Percentiles rank a stretch among this genome's conserved stretches.
Evolutionary conservation across 2,113 vertebrate species (phyloP).

Genomic region (Propithecus coquereli): DNA sequence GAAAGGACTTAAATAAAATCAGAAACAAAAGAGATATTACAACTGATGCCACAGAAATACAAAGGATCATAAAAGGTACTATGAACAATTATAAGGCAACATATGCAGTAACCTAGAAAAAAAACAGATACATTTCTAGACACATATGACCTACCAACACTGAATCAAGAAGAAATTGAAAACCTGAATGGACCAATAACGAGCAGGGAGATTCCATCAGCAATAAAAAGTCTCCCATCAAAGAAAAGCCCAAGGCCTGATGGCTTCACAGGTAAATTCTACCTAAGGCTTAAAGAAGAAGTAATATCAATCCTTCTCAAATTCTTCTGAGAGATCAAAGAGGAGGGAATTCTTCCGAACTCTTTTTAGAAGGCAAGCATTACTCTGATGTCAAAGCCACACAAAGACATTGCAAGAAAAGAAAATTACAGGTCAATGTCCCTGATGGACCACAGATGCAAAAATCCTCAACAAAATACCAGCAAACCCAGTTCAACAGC

Average conservation of each 20-base stretch:
- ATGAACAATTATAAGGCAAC: background rate
- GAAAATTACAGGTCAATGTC: background rate
- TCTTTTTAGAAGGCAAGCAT: background rate
- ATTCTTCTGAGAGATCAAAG: background rate
- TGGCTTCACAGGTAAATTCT: background rate
- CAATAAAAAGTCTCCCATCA: background rate
- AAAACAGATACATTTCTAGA: background rate
- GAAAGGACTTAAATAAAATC: background rate
- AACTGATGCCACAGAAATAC: background rate
- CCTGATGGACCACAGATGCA: background rate
- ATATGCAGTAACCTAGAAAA: background rate
- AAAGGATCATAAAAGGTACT: background rate
- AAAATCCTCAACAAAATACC: background rate
- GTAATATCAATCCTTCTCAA: background rate
- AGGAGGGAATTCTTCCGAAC: background rate
- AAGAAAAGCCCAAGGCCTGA: background rate
- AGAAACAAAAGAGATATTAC: background rate
- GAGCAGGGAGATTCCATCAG: background rate
- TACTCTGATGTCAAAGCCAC: background rate
- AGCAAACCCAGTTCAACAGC: background rate
- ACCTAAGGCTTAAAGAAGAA: background rate
- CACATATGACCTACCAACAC: background rate
- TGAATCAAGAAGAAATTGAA: background rate
- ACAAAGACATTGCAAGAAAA: background rate
- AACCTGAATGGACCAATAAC: background rate